Evolutionary conservation across 2,797 vertebrate genomes (phyloP).

Genomic region (Borostomias antarcticus): DNA sequence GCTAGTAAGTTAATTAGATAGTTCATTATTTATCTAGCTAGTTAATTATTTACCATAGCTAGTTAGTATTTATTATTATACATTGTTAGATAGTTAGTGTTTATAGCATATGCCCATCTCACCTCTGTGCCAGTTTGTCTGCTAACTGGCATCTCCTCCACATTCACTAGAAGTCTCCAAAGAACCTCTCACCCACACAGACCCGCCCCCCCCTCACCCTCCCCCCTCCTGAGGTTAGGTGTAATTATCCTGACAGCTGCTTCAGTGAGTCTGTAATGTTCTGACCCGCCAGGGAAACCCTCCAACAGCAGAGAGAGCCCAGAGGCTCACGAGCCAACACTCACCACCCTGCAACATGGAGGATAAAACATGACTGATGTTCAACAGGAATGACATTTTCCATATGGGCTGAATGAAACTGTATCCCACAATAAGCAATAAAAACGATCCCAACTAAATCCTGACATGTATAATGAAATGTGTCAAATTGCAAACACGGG

Average conservation of each 20-base stretch:
- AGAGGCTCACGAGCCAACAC: slow-evolving; percentile 17
- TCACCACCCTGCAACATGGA: neutral
- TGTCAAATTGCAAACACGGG: too few species aligned
- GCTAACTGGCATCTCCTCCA: too few species aligned
- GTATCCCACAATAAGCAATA: neutral
- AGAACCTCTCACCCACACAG: slow-evolving; percentile 68
- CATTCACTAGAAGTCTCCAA: too few species aligned
- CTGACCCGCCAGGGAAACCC: slow-evolving; percentile 59
- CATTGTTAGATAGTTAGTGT: too few species aligned
- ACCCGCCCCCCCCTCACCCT: slow-evolving; percentile 72
- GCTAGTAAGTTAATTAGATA: neutral
- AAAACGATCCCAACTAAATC: neutral
- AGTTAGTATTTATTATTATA: too few species aligned
- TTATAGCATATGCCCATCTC: too few species aligned
- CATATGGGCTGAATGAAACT: neutral
- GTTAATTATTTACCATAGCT: neutral
- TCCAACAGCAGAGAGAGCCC: slow-evolving; percentile 52
- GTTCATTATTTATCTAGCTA: neutral
- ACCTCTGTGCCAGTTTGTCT: too few species aligned
- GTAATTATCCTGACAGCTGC: slow-evolving; percentile 81
- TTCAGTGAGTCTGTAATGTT: slow-evolving; percentile 77
- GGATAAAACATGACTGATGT: neutral
- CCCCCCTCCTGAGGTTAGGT: too few species aligned
- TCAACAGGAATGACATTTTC: neutral
- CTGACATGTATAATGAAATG: too few species aligned